Evolutionary conservation across 2,797 vertebrate genomes (phyloP), one percentile per base, ranked within the genome.

Genomic region (Nyctalus aviator): DNA sequence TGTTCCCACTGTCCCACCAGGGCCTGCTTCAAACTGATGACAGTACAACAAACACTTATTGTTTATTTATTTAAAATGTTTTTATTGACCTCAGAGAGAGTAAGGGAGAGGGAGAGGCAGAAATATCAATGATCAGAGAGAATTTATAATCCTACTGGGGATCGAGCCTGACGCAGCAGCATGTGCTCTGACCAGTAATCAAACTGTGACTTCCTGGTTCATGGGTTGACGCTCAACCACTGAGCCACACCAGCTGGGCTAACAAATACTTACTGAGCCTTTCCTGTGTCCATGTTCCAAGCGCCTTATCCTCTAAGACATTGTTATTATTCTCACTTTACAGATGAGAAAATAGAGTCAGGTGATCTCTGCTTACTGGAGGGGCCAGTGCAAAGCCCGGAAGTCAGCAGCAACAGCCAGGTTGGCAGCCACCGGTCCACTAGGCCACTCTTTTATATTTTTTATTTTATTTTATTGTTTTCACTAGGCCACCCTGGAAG

Each of bases 301-400:
- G 48, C 4, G 41, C 83, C 75, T n/a, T 18, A 11, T 32, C 69
- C 41, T 27, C 23, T 15, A 35, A 87, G 35, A 32, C 5, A 2
- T 13, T 8, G 21, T 32, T 79, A 3, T 32, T 79, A 30, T 62
- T 48, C 18, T 55, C 53, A 55, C 55, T n/a, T 35, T 35, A n/a
- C 64, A 79, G 71, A 14, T 32, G 81, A 57, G 72, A 35, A 83
- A 23, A 50, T 20, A 94, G 91, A 50, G 37, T 64, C n/a, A 21
- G 35, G 21, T 50, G 32, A 44, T 44, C 64, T 57, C 55, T 59
- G 71, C 46, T 84, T 21, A 57, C 37, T 9, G 20, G 9, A 62
- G 35, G 1, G 35, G 0, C 5, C 32, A 6, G 57, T 3, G 32
- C 66, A 35, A 1, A 30, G 44, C 11, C 71, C 15, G 18, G n/a